Evolutionary conservation across 2,113 vertebrate species (phyloP), one percentile per base, ranked within the genome.

Genomic region (Syrrhaptes paradoxus): DNA sequence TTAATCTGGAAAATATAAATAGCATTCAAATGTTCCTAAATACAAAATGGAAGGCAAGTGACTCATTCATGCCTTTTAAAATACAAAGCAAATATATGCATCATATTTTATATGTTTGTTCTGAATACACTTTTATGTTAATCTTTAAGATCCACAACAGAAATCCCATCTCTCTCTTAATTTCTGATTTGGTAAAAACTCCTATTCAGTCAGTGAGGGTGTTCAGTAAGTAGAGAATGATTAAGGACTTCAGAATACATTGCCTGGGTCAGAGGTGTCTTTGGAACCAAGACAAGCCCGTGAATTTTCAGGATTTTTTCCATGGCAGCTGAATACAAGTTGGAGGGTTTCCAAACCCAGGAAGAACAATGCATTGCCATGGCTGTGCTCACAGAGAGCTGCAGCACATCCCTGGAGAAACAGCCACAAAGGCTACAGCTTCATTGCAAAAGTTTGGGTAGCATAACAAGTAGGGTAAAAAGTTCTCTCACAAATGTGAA

Each of bases 231-330:
- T 41, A 94, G 70, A 90, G 93, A 80, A 71, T 59, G 1, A 92
- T 91, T 88, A 71, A 93, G 45, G 61, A 89, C 74, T 92, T 96
- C 71, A 65, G 61, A 92, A 86, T 92, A 86, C 41, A 32, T 74
- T 86, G 34, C 49, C 76, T 49, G 61, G 91, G 92, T 95, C 88
- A 90, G 83, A 75, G 82, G 45, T 66, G 38, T 41, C 82, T 90
- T 91, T 96, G 79, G 92, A 96, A 94, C 86, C 28, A 86, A 52
- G 76, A 86, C 57, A 92, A 93, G 34, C 31, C 73, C 52, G 16
- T 62, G 92, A 86, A 84, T 72, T 93, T 92, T 85, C 75, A 62
- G n/a, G 22, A 36, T 68, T 75, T 92, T 88, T 88, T 77, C 65
- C 59, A 59, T 41, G 54, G 68, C 65, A 84, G 65, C 36, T 45